Evolutionary conservation across 2,113 vertebrate species (phyloP).

Genomic region (Bufo gargarizans): DNA sequence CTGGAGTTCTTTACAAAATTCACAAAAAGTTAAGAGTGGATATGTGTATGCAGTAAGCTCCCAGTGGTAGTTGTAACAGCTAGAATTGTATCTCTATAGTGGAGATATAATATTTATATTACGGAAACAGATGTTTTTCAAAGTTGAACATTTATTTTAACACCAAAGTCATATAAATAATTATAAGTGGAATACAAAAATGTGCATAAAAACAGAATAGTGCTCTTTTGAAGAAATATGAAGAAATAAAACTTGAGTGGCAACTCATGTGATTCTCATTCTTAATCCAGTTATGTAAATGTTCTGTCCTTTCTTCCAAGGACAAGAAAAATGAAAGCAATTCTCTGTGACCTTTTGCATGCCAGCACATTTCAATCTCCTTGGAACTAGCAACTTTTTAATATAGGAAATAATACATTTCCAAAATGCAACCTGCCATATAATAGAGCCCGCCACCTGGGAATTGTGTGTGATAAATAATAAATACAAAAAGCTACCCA

Average conservation of each 20-base stretch:
- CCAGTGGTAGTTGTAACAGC: no score
- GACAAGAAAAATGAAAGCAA: constrained; percentile 27
- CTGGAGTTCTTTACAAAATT: no score
- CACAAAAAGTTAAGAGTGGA: no score
- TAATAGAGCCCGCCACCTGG: constrained; percentile 1
- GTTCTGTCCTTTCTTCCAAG: constrained; percentile 26
- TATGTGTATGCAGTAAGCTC: no score
- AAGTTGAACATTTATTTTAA: no score
- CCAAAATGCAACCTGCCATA: constrained; percentile 38
- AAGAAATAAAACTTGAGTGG: background rate
- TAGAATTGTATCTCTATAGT: no score
- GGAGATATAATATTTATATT: no score
- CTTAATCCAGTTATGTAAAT: constrained; percentile 24
- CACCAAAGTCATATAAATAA: no score
- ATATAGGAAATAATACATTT: constrained; percentile 45
- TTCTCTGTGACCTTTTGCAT: constrained; percentile 35
- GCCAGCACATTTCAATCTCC: background rate
- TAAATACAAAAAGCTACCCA: constrained; percentile 8
- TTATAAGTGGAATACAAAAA: background rate
- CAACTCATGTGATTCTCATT: background rate
- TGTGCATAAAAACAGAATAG: background rate
- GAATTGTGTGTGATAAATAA: constrained; percentile 17
- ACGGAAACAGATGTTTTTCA: no score
- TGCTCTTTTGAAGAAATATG: background rate
- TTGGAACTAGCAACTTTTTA: constrained; percentile 36